phyloP scores from a whole-genome alignment of 2,113 vertebrate species.

The Labrus mixtus region DNA sequence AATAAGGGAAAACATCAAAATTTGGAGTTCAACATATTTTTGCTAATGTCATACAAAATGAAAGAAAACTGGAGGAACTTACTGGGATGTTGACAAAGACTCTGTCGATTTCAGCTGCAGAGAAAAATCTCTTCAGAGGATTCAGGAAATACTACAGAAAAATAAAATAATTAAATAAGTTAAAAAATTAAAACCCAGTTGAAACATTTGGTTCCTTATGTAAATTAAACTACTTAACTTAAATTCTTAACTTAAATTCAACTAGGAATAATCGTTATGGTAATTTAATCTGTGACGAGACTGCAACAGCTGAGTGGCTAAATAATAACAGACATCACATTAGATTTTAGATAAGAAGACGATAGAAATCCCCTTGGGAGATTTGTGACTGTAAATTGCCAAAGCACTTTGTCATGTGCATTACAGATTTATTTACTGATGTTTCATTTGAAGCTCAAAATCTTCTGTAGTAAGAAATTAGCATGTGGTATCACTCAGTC shows the following conservation, averaged over 20 bases:
- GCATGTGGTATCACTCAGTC: neutral
- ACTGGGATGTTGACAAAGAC: conserved; percentile 95
- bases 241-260: neutral
- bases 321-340: too few relatives aligned
- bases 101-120: conserved; percentile 87
- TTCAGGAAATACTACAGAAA: conserved; percentile 90
- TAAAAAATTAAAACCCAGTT: neutral
- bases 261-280: neutral
- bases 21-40: neutral
- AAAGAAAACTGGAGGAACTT: conserved; percentile 67
- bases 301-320: too few relatives aligned
- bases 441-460: neutral
- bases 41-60: neutral
- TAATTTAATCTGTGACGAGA: too few relatives aligned
- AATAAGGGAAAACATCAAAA: neutral
- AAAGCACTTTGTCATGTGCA: too few relatives aligned
- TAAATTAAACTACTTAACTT: too few relatives aligned
- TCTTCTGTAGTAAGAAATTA: neutral
- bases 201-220: neutral
- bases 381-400: too few relatives aligned
- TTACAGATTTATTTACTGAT: neutral
- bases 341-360: too few relatives aligned
- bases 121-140: conserved; percentile 91
- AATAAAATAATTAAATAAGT: neutral
- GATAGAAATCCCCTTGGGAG: too few relatives aligned